These are phyloP conservation scores for Drosophila bipectinata DNA, from an alignment of 1,140 invertebrate species.

Conservation along the genomic window DNA sequence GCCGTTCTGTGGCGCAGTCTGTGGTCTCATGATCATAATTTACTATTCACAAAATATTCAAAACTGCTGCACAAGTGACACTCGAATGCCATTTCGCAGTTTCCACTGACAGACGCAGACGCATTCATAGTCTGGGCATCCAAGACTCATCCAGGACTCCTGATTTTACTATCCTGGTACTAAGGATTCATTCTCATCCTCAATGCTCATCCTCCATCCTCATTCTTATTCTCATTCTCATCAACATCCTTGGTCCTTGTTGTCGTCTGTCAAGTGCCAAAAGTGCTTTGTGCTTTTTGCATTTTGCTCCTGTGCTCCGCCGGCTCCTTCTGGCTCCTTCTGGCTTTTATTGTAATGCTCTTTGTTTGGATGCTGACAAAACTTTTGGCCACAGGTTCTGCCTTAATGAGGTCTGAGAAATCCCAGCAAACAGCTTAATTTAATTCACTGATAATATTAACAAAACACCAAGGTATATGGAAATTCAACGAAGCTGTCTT, in stretches of 20 bases:
- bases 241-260: constrained; percentile 16
- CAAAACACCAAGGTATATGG: too few relatives aligned
- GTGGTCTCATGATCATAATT: constrained; percentile 69
- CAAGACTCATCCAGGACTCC: constrained; percentile 1
- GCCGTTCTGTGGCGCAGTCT: constrained; percentile 27
- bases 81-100: constrained; percentile 77
- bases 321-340: constrained; percentile 1
- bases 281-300: constrained; percentile 64
- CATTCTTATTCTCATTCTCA: constrained; percentile 1
- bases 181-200: neutral
- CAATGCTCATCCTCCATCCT: neutral
- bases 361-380: constrained; percentile 33
- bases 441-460: constrained; percentile 1
- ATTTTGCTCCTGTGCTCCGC: constrained; percentile 6
- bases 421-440: neutral
- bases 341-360: constrained; percentile 34
- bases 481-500: neutral
- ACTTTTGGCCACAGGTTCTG: constrained; percentile 37
- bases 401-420: constrained; percentile 19
- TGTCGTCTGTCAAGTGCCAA: constrained; percentile 67
- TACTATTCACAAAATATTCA: constrained; percentile 80
- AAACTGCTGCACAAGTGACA: constrained; percentile 79
- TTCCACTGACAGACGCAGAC: constrained; percentile 33
- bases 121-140: constrained; percentile 14
- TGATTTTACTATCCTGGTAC: neutral